Conservation (phyloP, 2,888 invertebrate species). For the Esperia sulphurella region DNA sequence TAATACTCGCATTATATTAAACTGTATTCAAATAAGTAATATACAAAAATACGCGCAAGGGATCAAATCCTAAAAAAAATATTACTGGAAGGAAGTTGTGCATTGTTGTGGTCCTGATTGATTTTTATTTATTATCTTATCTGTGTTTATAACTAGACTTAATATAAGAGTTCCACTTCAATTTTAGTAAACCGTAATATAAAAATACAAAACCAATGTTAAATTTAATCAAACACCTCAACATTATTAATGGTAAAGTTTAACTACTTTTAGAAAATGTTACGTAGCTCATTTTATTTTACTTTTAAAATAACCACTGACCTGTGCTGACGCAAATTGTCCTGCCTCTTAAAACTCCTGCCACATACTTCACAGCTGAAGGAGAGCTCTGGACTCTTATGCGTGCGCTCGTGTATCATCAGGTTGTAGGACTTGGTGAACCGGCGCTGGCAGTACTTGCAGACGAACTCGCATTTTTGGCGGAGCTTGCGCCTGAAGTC, state of each 20-base stretch:
- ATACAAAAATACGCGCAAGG: not conserved
- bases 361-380: constrained; percentile 99
- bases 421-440: constrained; percentile 99
- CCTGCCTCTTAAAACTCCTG: constrained; percentile 98
- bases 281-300: not conserved
- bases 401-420: constrained; percentile 98
- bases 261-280: not conserved
- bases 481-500: constrained; percentile 93
- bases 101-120: too few species aligned
- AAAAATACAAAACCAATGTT: not conserved
- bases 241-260: not conserved
- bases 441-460: constrained; percentile 97
- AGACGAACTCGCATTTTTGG: constrained; percentile 98
- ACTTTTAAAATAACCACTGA: constrained; percentile 53
- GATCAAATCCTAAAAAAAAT: too few species aligned
- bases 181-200: too few species aligned
- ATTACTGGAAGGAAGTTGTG: too few species aligned
- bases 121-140: too few species aligned
- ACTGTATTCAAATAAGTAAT: too few species aligned
- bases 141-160: too few species aligned
- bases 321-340: constrained; percentile 97
- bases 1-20: too few species aligned
- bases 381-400: constrained; percentile 97
- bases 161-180: too few species aligned
- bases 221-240: constrained; percentile 1